phyloP scores from a whole-genome alignment of 1,140 invertebrate genomes.

The Meloidogyne hapla region DNA sequence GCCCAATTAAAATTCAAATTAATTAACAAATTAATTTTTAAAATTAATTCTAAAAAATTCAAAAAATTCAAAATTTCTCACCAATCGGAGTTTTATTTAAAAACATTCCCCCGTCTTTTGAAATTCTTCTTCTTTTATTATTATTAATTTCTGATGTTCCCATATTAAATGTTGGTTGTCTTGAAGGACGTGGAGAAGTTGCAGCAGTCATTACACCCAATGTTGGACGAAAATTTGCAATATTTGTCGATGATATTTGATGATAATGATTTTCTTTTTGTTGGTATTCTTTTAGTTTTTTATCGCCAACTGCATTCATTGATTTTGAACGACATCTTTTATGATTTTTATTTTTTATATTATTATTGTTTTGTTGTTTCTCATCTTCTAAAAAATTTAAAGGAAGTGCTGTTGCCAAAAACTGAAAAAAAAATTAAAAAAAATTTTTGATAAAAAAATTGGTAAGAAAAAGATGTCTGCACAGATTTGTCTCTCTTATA shows the following conservation, averaged over 20 bases:
- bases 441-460: neutral
- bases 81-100: neutral
- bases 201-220: neutral
- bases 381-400: neutral
- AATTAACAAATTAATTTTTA: too few species aligned
- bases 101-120: neutral
- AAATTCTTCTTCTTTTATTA: neutral
- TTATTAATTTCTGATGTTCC: neutral
- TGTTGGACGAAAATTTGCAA: neutral
- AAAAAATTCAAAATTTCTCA: neutral
- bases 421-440: neutral
- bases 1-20: too few species aligned
- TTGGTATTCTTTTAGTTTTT: neutral
- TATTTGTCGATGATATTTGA: neutral
- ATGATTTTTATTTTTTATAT: neutral
- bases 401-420: conserved; percentile 1
- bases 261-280: neutral
- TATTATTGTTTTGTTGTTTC: neutral
- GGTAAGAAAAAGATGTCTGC: too few species aligned
- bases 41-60: neutral
- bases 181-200: neutral
- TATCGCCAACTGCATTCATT: neutral
- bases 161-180: conserved; percentile 1
- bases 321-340: neutral
- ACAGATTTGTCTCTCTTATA: too few species aligned